Conservation (phyloP, 2,797 vertebrate genomes). For the Coreius guichenoti region DNA sequence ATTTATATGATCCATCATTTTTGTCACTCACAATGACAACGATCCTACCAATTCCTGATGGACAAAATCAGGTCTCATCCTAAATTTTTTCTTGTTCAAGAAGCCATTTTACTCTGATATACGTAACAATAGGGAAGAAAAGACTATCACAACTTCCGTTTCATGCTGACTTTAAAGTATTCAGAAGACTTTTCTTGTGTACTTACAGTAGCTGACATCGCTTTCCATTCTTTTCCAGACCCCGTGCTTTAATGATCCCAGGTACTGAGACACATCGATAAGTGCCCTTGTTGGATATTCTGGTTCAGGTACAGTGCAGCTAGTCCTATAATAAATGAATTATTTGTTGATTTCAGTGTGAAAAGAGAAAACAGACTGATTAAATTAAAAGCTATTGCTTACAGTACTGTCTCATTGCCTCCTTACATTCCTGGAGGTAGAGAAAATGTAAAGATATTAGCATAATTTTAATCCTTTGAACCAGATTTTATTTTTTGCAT, state of each 20-base stretch:
- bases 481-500: background rate
- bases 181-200: background rate
- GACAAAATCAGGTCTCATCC: background rate
- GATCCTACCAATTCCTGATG: background rate
- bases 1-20: background rate
- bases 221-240: constrained; percentile 71
- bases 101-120: background rate
- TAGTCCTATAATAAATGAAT: constrained; percentile 64
- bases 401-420: constrained; percentile 71
- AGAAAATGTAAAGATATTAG: constrained; percentile 31
- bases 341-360: background rate
- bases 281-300: constrained; percentile 71
- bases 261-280: constrained; percentile 69
- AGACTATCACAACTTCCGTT: background rate
- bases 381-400: background rate
- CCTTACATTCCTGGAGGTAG: constrained; percentile 70
- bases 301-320: constrained; percentile 60
- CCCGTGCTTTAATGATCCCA: constrained; percentile 67
- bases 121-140: background rate
- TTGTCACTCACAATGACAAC: background rate
- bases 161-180: background rate
- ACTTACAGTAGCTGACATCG: constrained; percentile 65
- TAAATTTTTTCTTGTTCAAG: background rate
- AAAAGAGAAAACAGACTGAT: background rate
- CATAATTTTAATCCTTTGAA: background rate